A percentile compares a stretch with the other conserved stretches of the same genome.
Conservation (phyloP, 2,113 vertebrate genomes). For the Hippotragus niger region DNA sequence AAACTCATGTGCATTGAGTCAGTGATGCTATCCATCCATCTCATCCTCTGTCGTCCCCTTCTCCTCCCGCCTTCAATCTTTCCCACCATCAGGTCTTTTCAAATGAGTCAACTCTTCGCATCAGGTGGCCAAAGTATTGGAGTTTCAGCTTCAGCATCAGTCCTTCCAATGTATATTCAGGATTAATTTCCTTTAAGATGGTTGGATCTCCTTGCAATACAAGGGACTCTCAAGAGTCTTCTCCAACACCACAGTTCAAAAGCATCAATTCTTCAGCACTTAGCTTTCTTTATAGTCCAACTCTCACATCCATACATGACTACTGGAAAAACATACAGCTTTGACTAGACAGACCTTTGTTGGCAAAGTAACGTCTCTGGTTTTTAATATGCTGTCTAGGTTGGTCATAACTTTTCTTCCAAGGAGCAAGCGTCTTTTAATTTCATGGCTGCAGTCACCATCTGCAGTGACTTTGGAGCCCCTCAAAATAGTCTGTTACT, state of each 20-base stretch:
- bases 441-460: neutral
- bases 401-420: neutral
- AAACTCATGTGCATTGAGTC: neutral
- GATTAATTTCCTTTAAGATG: neutral
- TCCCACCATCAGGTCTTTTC: neutral
- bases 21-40: neutral
- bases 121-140: neutral
- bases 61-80: neutral
- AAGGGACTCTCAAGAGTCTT: neutral
- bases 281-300: neutral
- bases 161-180: neutral
- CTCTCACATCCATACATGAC: neutral
- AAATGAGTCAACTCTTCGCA: neutral
- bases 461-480: neutral
- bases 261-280: fast-evolving
- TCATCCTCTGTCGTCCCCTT: neutral
- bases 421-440: neutral
- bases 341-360: neutral
- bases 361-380: neutral
- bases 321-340: neutral
- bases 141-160: neutral
- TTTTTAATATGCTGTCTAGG: neutral
- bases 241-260: neutral
- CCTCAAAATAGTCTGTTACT: neutral
- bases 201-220: neutral